Evolutionary conservation across 2,797 vertebrate species (phyloP).

Genomic region (Chanos chanos): DNA sequence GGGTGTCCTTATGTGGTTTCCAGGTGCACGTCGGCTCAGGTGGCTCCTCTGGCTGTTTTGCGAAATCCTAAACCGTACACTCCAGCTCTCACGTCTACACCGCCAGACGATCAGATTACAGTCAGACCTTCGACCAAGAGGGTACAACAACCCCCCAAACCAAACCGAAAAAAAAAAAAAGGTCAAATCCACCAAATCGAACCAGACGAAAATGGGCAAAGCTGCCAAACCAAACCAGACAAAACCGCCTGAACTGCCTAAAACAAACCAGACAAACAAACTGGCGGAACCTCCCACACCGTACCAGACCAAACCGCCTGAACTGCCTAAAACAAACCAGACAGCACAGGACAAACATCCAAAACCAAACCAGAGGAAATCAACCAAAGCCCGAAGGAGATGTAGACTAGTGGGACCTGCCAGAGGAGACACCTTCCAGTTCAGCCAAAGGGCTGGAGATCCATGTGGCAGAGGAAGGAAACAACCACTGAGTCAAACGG

Average conservation of each 20-base stretch:
- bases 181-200: too few species aligned
- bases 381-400: not conserved
- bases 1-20: not conserved
- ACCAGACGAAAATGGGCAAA: too few species aligned
- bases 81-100: constrained; percentile 19
- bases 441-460: constrained; percentile 32
- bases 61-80: constrained; percentile 65
- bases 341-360: too few species aligned
- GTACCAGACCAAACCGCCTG: not conserved
- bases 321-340: too few species aligned
- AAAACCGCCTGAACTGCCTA: too few species aligned
- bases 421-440: constrained; percentile 46
- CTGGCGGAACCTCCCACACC: not conserved
- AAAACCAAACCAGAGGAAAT: too few species aligned
- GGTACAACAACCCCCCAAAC: constrained; percentile 32
- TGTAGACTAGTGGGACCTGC: constrained; percentile 37
- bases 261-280: too few species aligned
- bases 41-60: constrained; percentile 71
- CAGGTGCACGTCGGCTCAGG: constrained; percentile 74
- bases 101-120: constrained; percentile 7
- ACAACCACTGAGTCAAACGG: not conserved
- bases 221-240: too few species aligned
- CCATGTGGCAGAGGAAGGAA: constrained; percentile 39
- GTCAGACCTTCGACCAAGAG: not conserved
- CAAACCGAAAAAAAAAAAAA: constrained; percentile 7